A percentile compares a stretch with the other conserved stretches of the same genome.
phyloP scores from a whole-genome alignment of 2,797 vertebrate species.

The Crenichthys baileyi region DNA sequence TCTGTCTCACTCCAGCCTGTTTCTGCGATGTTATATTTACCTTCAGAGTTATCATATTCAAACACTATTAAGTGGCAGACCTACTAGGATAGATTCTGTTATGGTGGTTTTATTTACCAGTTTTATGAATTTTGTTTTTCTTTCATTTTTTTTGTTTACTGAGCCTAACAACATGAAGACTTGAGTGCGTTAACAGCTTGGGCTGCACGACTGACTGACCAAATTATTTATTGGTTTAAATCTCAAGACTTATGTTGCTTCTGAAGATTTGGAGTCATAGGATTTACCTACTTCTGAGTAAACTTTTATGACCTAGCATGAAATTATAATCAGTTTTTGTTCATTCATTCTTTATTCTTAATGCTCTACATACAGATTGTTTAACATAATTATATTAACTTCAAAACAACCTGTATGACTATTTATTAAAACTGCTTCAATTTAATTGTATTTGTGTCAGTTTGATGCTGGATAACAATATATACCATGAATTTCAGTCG shows the following conservation, averaged over 20 bases:
- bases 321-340: slow-evolving; percentile 65
- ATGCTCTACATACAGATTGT: slow-evolving; percentile 51
- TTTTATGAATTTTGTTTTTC: slow-evolving; percentile 15
- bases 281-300: slow-evolving; percentile 33
- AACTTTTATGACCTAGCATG: slow-evolving; percentile 65
- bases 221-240: slow-evolving; percentile 15
- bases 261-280: slow-evolving; percentile 27
- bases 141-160: slow-evolving; percentile 24
- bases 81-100: slow-evolving; percentile 16
- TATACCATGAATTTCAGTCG: background rate
- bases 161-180: slow-evolving; percentile 34
- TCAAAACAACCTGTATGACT: slow-evolving; percentile 63
- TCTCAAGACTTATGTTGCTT: slow-evolving; percentile 10
- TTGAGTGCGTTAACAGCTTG: slow-evolving; percentile 17
- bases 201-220: slow-evolving; percentile 29
- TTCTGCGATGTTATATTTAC: slow-evolving; percentile 15
- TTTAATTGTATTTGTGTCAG: slow-evolving; percentile 23
- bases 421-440: slow-evolving; percentile 80
- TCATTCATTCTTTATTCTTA: slow-evolving; percentile 63
- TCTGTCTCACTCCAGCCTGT: slow-evolving; percentile 24
- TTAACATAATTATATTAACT: slow-evolving; percentile 76
- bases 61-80: slow-evolving; percentile 39
- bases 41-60: slow-evolving; percentile 43
- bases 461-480: background rate
- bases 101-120: background rate